phyloP scores from a whole-genome alignment of 2,888 invertebrate genomes.

The Vannuccia rotundouncinata region DNA sequence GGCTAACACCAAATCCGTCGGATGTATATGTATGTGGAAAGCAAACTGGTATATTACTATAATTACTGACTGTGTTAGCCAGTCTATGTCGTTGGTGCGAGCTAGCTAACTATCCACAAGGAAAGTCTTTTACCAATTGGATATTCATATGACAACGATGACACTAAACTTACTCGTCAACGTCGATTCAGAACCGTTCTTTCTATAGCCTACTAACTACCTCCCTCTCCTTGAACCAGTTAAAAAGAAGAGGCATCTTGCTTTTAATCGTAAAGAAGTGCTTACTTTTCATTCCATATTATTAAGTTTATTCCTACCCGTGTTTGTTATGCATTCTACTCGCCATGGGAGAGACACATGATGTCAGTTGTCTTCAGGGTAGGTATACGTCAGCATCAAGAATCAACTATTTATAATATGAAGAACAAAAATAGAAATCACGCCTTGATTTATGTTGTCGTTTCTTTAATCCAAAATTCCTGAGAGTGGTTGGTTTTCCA shows the following conservation, averaged over 20 bases:
- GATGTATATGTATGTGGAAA: too few relatives aligned
- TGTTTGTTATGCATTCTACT: not conserved
- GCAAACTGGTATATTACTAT: too few relatives aligned
- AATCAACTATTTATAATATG: not conserved
- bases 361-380: not conserved
- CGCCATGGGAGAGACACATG: not conserved
- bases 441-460: not conserved
- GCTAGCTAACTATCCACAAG: not conserved
- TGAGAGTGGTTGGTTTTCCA: not conserved
- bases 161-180: not conserved
- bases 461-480: not conserved
- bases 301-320: not conserved
- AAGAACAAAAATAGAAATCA: not conserved
- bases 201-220: not conserved
- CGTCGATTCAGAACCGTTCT: too few relatives aligned
- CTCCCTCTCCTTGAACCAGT: not conserved
- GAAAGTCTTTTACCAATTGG: not conserved
- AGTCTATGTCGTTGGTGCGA: too few relatives aligned
- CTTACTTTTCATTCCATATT: not conserved
- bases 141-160: not conserved
- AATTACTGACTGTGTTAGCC: too few relatives aligned
- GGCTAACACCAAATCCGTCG: too few relatives aligned
- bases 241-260: not conserved
- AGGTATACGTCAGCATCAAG: not conserved
- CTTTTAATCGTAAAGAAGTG: not conserved